These are phyloP conservation scores for Deilephila porcellus DNA, from an alignment of 2,888 invertebrate species.

Conservation along the genomic window DNA sequence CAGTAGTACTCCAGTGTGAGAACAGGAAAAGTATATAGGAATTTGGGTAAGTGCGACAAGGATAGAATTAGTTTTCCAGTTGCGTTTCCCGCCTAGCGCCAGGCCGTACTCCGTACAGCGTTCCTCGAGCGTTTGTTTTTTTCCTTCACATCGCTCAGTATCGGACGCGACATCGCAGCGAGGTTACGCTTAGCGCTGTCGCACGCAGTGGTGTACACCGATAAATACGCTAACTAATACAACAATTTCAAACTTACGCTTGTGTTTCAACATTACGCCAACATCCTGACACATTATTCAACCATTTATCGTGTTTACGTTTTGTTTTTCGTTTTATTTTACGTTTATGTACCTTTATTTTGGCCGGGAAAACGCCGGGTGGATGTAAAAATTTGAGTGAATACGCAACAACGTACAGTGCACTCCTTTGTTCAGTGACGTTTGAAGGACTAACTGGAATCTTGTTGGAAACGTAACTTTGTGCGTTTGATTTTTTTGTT, in stretches of 20 bases:
- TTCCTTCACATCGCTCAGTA: constrained; percentile 67
- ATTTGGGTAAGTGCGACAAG: constrained; percentile 51
- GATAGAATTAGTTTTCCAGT: constrained; percentile 65
- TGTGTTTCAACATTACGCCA: constrained; percentile 48
- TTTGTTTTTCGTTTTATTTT: constrained; percentile 49
- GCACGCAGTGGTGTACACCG: constrained; percentile 36
- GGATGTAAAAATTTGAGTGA: constrained; percentile 53
- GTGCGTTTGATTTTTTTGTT: constrained; percentile 56
- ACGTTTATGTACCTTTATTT: constrained; percentile 61
- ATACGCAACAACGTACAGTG: constrained; percentile 59
- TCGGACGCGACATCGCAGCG: constrained; percentile 67
- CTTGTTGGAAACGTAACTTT: constrained; percentile 47
- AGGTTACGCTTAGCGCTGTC: constrained; percentile 54
- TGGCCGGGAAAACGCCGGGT: constrained; percentile 77
- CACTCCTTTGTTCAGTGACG: constrained; percentile 60
- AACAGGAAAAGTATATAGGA: constrained; percentile 54
- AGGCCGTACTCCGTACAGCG: constrained; percentile 42
- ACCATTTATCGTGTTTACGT: constrained; percentile 38
- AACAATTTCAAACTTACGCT: constrained; percentile 38
- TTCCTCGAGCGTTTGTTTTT: constrained; percentile 64
- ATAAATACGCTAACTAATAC: constrained; percentile 54
- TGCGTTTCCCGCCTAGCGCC: constrained; percentile 58
- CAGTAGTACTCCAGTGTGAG: constrained; percentile 40
- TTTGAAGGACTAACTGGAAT: constrained; percentile 49
- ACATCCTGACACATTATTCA: constrained; percentile 44